phyloP scores from a whole-genome alignment of 2,797 vertebrate genomes.

The Catharus ustulatus region DNA sequence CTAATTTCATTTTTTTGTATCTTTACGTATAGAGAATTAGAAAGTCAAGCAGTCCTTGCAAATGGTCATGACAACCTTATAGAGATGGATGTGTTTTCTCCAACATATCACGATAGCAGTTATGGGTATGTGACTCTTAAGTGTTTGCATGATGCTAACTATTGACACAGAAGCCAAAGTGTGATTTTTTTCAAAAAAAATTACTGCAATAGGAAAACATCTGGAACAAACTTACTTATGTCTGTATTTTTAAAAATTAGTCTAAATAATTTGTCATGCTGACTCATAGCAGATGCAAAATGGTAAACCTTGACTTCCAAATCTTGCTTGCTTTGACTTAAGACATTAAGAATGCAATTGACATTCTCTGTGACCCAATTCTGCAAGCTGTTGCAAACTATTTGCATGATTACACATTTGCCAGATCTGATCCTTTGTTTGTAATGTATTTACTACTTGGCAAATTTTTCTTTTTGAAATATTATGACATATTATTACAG shows the following conservation, averaged over 20 bases:
- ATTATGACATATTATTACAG: background rate
- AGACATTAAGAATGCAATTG: background rate
- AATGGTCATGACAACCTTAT: conserved; percentile 84
- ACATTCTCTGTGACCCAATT: background rate
- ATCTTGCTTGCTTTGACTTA: background rate
- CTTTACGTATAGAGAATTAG: conserved; percentile 82
- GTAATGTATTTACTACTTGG: background rate
- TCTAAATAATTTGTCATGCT: background rate
- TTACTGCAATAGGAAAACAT: background rate
- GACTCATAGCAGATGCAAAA: background rate
- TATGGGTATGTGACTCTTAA: conserved; percentile 81
- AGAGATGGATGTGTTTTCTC: conserved; percentile 85
- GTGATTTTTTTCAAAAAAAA: background rate
- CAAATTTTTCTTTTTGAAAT: background rate
- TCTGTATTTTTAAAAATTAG: background rate
- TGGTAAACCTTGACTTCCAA: background rate
- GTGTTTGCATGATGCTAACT: conserved; percentile 74
- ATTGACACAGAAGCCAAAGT: conserved; percentile 44
- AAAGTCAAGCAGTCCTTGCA: conserved; percentile 83
- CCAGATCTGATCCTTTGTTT: background rate
- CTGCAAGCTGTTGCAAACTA: background rate
- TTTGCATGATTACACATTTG: background rate
- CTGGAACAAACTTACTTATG: background rate
- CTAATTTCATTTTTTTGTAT: conserved; percentile 79
- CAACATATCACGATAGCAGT: conserved; percentile 80